These are phyloP conservation scores for Caenorhabditis uteleia DNA, from an alignment of 2,888 invertebrate genomes.

Conservation along the genomic window DNA sequence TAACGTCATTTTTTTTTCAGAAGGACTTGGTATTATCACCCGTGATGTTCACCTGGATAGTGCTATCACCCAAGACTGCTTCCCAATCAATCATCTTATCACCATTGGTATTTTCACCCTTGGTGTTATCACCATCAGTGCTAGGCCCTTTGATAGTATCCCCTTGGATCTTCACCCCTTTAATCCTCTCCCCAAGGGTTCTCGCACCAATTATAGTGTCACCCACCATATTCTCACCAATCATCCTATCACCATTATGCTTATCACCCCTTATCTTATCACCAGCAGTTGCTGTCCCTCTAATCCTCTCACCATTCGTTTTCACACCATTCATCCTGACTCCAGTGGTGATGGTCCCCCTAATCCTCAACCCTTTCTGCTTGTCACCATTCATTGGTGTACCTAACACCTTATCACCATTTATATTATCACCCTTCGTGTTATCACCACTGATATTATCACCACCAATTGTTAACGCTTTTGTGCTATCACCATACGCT, in stretches of 20 bases:
- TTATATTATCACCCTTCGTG: conserved; percentile 51
- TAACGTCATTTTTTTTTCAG: conserved; percentile 9
- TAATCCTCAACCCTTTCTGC: conserved; percentile 41
- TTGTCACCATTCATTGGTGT: conserved; percentile 44
- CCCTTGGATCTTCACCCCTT: conserved; percentile 46
- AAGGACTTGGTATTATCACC: conserved; percentile 46
- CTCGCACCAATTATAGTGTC: conserved; percentile 45
- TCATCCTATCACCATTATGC: conserved; percentile 41
- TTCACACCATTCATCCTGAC: conserved; percentile 44
- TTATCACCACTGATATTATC: conserved; percentile 47
- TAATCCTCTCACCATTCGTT: conserved; percentile 52
- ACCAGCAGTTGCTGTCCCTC: conserved; percentile 34
- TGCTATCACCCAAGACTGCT: conserved; percentile 25
- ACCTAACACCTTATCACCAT: conserved; percentile 34
- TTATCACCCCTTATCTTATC: conserved; percentile 41
- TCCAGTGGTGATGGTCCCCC: conserved; percentile 37
- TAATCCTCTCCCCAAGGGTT: conserved; percentile 44
- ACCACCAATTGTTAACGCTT: conserved; percentile 39
- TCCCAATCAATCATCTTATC: conserved; percentile 51
- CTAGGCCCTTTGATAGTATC: conserved; percentile 43
- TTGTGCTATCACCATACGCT: conserved; percentile 42
- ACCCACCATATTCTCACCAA: conserved; percentile 41
- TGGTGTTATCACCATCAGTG: conserved; percentile 41
- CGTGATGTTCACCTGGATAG: conserved; percentile 13
- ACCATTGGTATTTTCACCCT: conserved; percentile 40